Evolutionary conservation across 2,888 invertebrate species (phyloP).

Genomic region (Philonicus albiceps): DNA sequence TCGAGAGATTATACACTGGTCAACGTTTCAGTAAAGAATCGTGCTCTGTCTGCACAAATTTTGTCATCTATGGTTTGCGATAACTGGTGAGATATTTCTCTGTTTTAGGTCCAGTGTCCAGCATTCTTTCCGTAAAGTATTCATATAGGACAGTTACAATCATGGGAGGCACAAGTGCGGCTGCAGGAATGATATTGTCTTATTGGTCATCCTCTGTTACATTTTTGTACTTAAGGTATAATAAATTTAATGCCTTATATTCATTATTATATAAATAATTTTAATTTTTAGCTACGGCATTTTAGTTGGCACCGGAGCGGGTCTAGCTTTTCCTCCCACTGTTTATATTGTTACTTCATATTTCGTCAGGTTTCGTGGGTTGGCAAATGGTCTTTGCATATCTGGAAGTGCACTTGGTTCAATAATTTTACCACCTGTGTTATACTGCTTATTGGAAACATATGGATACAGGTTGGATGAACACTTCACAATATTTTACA

Average conservation of each 20-base stretch:
- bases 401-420: slow-evolving; percentile 88
- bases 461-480: slow-evolving; percentile 77
- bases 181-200: slow-evolving; percentile 84
- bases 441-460: slow-evolving; percentile 73
- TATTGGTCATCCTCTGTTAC: slow-evolving; percentile 81
- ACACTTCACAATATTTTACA: neutral
- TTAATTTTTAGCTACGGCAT: slow-evolving; percentile 74
- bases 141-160: slow-evolving; percentile 85
- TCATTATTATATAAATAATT: neutral
- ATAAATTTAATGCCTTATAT: neutral
- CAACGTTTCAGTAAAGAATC: slow-evolving; percentile 36
- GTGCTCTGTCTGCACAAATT: slow-evolving; percentile 36
- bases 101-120: slow-evolving; percentile 80
- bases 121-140: slow-evolving; percentile 83
- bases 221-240: slow-evolving; percentile 80
- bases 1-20: slow-evolving; percentile 35
- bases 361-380: slow-evolving; percentile 78
- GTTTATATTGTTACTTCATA: slow-evolving; percentile 90
- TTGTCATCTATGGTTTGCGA: slow-evolving; percentile 44
- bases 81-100: slow-evolving; percentile 40
- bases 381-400: slow-evolving; percentile 88
- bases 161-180: slow-evolving; percentile 82
- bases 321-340: slow-evolving; percentile 86
- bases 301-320: slow-evolving; percentile 83
- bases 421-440: slow-evolving; percentile 81